These are phyloP conservation scores for Potamarius usumacintae DNA, from an alignment of 2,113 vertebrate genomes.

Conservation along the genomic window DNA sequence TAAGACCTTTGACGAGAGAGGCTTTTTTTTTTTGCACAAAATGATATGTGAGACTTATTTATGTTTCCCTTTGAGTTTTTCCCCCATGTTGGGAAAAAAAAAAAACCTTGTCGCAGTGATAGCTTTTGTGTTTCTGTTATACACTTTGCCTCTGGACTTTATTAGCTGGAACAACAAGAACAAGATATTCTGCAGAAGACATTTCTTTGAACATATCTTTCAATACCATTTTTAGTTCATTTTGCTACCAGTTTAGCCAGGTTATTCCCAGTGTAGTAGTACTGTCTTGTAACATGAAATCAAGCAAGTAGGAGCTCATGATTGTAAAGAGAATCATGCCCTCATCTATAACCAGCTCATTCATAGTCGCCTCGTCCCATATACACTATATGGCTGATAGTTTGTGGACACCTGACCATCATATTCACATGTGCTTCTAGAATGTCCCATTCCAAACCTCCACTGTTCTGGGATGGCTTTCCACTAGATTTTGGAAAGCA, in stretches of 20 bases:
- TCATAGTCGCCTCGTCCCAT: background rate
- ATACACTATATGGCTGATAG: background rate
- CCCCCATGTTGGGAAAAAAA: constrained; percentile 3
- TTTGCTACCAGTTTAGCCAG: background rate
- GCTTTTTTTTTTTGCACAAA: constrained; percentile 32
- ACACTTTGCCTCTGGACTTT: constrained; percentile 7
- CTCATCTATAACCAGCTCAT: background rate
- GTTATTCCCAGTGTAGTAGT: background rate
- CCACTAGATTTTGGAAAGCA: background rate
- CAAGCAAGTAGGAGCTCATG: background rate
- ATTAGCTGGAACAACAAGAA: constrained; percentile 46
- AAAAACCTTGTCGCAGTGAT: constrained; percentile 5
- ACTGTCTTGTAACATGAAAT: background rate
- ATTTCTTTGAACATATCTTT: background rate
- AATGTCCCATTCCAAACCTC: background rate
- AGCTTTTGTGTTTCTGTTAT: constrained; percentile 25
- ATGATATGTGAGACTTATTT: constrained; percentile 32
- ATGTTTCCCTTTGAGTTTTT: constrained; percentile 22
- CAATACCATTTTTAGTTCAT: background rate
- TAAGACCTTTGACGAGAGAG: constrained; percentile 51
- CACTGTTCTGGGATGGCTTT: background rate
- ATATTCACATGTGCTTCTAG: background rate
- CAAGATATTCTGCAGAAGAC: constrained; percentile 40
- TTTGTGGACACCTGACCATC: background rate
- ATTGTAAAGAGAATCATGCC: background rate